These are phyloP conservation scores for Pteria penguin DNA, from an alignment of 2,888 invertebrate genomes.

Conservation along the genomic window DNA sequence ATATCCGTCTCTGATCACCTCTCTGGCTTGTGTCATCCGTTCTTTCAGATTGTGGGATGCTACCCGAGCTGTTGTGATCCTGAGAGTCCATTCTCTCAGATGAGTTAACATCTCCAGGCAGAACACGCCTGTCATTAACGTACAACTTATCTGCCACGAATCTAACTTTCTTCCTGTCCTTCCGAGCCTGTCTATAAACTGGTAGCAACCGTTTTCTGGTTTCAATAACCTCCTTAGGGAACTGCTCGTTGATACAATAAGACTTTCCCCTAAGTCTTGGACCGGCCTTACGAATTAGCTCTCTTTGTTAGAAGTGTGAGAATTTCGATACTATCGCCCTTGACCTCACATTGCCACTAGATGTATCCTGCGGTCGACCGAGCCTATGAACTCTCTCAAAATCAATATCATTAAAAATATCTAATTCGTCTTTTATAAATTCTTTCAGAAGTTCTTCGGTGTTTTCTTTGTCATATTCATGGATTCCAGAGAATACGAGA, in stretches of 20 bases:
- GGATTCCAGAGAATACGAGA: neutral
- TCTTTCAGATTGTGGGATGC: neutral
- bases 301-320: neutral
- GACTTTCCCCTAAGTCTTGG: neutral
- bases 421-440: neutral
- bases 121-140: neutral
- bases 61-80: neutral
- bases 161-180: neutral
- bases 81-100: neutral
- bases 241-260: neutral
- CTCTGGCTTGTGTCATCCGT: neutral
- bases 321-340: neutral
- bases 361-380: neutral
- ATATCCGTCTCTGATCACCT: neutral
- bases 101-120: neutral
- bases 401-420: neutral
- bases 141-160: neutral
- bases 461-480: neutral
- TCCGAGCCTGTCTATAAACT: neutral
- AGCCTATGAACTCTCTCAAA: constrained; percentile 1
- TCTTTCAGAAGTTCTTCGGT: neutral
- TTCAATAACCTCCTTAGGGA: neutral
- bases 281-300: neutral
- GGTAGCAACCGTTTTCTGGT: neutral
- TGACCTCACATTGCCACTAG: neutral